Conservation (phyloP, 2,888 invertebrate species). For the Acleris holmiana region DNA sequence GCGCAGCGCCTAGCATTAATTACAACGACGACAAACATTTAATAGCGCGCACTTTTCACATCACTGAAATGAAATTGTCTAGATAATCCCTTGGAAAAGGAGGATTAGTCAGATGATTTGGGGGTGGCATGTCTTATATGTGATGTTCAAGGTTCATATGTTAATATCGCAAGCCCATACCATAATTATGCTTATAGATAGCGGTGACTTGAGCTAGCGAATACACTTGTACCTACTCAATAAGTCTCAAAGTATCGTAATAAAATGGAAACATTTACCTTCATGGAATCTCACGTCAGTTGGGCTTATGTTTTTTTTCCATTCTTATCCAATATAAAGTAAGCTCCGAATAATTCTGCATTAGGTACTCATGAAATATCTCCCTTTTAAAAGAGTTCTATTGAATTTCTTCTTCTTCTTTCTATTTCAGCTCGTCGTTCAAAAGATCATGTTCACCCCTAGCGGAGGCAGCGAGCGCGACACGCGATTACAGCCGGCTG, state of each 20-base stretch:
- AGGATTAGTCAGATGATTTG: too few relatives aligned
- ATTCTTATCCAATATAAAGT: too few relatives aligned
- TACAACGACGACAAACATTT: not conserved
- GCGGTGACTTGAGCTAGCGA: not conserved
- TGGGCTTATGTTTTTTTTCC: too few relatives aligned
- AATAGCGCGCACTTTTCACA: not conserved
- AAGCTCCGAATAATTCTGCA: too few relatives aligned
- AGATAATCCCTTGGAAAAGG: not conserved
- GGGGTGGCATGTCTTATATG: not conserved
- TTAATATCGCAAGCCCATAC: slow-evolving; percentile 4
- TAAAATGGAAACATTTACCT: too few relatives aligned
- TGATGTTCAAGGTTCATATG: slow-evolving; percentile 23
- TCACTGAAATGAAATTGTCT: not conserved
- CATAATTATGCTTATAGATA: not conserved
- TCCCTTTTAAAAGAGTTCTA: not conserved
- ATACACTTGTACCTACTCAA: not conserved
- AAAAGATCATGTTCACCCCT: slow-evolving; percentile 19
- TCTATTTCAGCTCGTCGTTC: not conserved
- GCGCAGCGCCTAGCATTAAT: slow-evolving; percentile 2
- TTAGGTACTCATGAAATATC: too few relatives aligned
- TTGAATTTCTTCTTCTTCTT: too few relatives aligned
- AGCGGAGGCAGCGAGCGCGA: slow-evolving; percentile 46
- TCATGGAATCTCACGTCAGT: too few relatives aligned
- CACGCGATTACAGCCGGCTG: slow-evolving; percentile 63
- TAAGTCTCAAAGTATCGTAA: too few relatives aligned